A percentile compares a stretch with the other conserved stretches of the same genome.
These are phyloP conservation scores for Chitala chitala DNA, from an alignment of 2,113 vertebrate species.

Conservation along the genomic window DNA sequence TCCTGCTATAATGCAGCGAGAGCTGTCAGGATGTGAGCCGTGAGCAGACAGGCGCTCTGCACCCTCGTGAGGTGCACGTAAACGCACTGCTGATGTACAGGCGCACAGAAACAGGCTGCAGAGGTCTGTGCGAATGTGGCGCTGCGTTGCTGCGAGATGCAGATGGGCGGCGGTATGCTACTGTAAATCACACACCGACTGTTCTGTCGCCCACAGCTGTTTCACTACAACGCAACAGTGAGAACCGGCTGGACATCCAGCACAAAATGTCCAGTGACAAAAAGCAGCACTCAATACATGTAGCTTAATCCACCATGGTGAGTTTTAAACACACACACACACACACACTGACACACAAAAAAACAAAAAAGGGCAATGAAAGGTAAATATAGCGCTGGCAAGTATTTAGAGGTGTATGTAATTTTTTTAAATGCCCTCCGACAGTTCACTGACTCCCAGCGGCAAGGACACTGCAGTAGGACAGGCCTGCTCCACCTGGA, in stretches of 20 bases:
- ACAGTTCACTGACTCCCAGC: not conserved
- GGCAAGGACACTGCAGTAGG: not conserved
- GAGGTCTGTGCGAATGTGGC: not conserved
- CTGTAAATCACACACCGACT: not conserved
- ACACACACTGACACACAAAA: not conserved
- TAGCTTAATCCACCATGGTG: conserved; percentile 59
- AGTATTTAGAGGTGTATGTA: conserved; percentile 31
- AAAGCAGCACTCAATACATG: conserved; percentile 68
- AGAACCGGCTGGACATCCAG: conserved; percentile 23
- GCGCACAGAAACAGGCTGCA: not conserved
- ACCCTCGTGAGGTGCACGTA: too few species aligned
- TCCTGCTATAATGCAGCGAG: not conserved
- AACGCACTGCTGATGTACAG: too few species aligned
- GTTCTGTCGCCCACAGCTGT: not conserved
- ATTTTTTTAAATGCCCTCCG: not conserved
- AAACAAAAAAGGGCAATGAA: conserved; percentile 56
- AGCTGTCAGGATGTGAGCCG: conserved; percentile 31
- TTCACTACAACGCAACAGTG: conserved; percentile 25
- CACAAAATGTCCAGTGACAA: conserved; percentile 57
- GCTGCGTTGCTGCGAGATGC: not conserved
- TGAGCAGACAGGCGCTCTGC: too few species aligned
- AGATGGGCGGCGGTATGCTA: not conserved
- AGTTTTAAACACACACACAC: conserved; percentile 49
- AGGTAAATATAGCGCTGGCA: conserved; percentile 40
- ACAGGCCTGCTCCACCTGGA: not conserved